Percentiles rank a stretch among this genome's conserved stretches.
phyloP scores from a whole-genome alignment of 2,888 invertebrate genomes.

The Torymus aiolomorphi region DNA sequence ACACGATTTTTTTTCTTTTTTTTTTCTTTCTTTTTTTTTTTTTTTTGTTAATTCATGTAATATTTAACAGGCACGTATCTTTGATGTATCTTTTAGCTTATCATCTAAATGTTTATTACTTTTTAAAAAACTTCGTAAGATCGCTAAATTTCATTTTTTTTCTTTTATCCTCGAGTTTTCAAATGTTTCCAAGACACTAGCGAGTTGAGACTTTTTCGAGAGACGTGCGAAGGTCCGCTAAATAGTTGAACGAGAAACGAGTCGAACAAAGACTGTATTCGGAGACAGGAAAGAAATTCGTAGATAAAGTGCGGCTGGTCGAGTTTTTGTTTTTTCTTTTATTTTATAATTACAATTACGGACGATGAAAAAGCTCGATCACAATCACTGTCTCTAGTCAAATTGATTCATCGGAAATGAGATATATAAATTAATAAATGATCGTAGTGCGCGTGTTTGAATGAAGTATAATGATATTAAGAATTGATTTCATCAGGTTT shows the following conservation, averaged over 20 bases:
- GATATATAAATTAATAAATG: constrained; percentile 44
- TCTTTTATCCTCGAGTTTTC: constrained; percentile 25
- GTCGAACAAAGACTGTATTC: constrained; percentile 16
- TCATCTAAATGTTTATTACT: constrained; percentile 40
- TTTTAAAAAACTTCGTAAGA: constrained; percentile 38
- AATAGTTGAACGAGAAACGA: constrained; percentile 1
- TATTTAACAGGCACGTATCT: constrained; percentile 63
- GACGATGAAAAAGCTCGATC: constrained; percentile 36
- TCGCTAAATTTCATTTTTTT: constrained; percentile 23
- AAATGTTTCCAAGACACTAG: constrained; percentile 21
- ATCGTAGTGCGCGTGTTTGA: constrained; percentile 29
- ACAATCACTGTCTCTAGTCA: constrained; percentile 5
- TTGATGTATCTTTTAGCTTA: constrained; percentile 61
- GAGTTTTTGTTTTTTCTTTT: constrained; percentile 12
- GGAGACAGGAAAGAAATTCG: constrained; percentile 5
- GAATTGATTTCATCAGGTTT: constrained; percentile 29
- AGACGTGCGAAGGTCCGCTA: constrained; percentile 50
- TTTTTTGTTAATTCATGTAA: constrained; percentile 38
- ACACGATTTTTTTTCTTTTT: constrained; percentile 12
- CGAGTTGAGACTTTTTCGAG: constrained; percentile 33
- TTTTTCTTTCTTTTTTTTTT: too few species aligned
- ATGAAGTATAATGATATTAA: constrained; percentile 9
- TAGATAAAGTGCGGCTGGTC: constrained; percentile 24
- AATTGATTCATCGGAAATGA: constrained; percentile 21
- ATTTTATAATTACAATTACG: constrained; percentile 17